Evolutionary conservation across 2,888 invertebrate species (phyloP).

Genomic region (Drosophila falleni): DNA sequence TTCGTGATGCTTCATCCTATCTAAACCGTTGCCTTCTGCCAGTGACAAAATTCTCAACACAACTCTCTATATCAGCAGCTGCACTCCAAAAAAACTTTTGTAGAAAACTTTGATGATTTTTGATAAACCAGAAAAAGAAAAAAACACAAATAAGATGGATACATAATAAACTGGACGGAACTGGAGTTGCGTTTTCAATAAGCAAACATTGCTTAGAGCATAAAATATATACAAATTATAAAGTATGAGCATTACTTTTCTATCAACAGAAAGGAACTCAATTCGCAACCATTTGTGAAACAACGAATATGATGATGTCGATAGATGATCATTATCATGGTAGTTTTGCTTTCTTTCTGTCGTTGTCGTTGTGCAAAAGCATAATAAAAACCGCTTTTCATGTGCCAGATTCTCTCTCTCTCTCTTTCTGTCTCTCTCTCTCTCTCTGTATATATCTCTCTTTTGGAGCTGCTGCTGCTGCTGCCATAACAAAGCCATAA

Average conservation of each 20-base stretch:
- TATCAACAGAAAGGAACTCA: slow-evolving; percentile 67
- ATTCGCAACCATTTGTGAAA: slow-evolving; percentile 64
- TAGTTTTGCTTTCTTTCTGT: slow-evolving; percentile 19
- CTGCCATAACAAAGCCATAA: slow-evolving; percentile 84
- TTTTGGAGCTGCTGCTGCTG: slow-evolving; percentile 36
- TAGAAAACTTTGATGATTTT: slow-evolving; percentile 75
- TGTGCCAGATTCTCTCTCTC: slow-evolving; percentile 46
- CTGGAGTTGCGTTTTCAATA: slow-evolving; percentile 70
- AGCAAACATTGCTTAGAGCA: slow-evolving; percentile 59
- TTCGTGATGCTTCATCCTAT: neutral
- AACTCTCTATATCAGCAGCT: slow-evolving; percentile 52
- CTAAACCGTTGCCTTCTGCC: slow-evolving; percentile 38
- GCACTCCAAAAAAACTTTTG: slow-evolving; percentile 62
- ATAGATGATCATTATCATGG: slow-evolving; percentile 39
- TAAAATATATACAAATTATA: slow-evolving; percentile 10
- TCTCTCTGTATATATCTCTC: neutral
- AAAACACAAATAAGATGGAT: slow-evolving; percentile 16
- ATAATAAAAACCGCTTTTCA: slow-evolving; percentile 82
- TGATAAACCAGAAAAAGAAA: slow-evolving; percentile 54
- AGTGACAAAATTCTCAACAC: slow-evolving; percentile 68
- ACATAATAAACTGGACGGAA: slow-evolving; percentile 16
- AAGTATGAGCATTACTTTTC: slow-evolving; percentile 67
- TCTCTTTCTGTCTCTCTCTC: neutral
- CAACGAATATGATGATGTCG: slow-evolving; percentile 22
- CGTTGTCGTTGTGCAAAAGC: slow-evolving; percentile 56